Percentiles rank a stretch among this genome's conserved stretches.
Evolutionary conservation across 1,140 invertebrate genomes (phyloP).

Genomic region (Eueides isabella): DNA sequence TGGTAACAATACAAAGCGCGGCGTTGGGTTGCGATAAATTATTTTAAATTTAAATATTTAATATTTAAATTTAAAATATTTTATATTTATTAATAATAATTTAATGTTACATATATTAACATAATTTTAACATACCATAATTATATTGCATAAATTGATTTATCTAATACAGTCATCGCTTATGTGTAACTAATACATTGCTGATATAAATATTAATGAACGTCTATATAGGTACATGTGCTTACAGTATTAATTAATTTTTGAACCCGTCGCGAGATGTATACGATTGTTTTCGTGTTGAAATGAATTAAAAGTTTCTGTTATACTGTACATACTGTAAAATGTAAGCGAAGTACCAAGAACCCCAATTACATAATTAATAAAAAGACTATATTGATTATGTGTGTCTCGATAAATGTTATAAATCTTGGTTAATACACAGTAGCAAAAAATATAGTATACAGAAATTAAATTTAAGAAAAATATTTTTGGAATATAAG

Average conservation of each 20-base stretch:
- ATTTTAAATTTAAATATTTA: no score
- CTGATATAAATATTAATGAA: constrained; percentile 30
- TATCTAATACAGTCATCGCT: constrained; percentile 20
- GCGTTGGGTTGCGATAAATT: no score
- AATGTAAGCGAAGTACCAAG: neutral
- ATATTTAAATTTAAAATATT: no score
- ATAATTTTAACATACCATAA: neutral
- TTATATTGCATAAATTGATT: neutral
- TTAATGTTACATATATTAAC: neutral
- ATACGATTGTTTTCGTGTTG: neutral
- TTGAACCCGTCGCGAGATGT: constrained; percentile 19
- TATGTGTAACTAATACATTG: constrained; percentile 20
- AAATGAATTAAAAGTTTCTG: neutral
- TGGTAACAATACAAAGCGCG: no score
- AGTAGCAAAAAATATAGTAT: no score
- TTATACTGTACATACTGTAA: neutral
- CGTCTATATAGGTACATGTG: constrained; percentile 34
- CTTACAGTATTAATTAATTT: constrained; percentile 38
- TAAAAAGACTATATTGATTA: neutral
- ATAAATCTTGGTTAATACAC: no score
- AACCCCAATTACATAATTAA: neutral
- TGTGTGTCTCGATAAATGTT: no score
- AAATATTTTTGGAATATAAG: no score
- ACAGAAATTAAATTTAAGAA: no score
- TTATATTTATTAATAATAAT: neutral